These are phyloP conservation scores for Fulmarus glacialis DNA, from an alignment of 2,113 vertebrate species.

Conservation along the genomic window DNA sequence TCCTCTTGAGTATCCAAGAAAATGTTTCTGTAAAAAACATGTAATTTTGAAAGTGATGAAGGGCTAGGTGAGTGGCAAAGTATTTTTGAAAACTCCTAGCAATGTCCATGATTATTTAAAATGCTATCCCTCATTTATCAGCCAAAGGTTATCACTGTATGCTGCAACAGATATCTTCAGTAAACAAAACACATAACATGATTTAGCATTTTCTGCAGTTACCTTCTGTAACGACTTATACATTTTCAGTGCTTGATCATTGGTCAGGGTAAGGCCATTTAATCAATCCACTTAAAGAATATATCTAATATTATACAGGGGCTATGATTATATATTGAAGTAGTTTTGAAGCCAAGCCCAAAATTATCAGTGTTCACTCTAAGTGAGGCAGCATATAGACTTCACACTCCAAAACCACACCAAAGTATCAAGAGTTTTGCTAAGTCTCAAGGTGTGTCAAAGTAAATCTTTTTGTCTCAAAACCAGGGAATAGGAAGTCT, in stretches of 20 bases:
- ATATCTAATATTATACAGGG: neutral
- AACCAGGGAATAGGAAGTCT: neutral
- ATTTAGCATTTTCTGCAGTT: neutral
- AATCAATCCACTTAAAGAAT: neutral
- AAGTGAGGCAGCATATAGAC: accelerated
- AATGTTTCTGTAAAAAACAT: neutral
- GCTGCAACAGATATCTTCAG: neutral
- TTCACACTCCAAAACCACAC: neutral
- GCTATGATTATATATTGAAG: neutral
- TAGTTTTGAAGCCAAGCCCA: neutral
- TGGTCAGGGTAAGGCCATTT: neutral
- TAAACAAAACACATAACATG: neutral
- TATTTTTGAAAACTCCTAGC: neutral
- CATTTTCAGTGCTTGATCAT: neutral
- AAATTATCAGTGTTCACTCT: neutral
- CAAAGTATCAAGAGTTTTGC: neutral
- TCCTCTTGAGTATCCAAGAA: neutral
- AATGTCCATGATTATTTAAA: neutral
- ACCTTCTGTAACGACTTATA: neutral
- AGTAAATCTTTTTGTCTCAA: neutral
- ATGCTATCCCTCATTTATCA: neutral
- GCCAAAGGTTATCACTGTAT: neutral
- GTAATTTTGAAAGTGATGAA: neutral
- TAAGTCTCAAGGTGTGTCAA: neutral
- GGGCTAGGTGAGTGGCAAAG: neutral